A percentile compares a stretch with the other conserved stretches of the same genome.
Evolutionary conservation across 2,113 vertebrate species (phyloP).

Genomic region (Aptenodytes forsteri): DNA sequence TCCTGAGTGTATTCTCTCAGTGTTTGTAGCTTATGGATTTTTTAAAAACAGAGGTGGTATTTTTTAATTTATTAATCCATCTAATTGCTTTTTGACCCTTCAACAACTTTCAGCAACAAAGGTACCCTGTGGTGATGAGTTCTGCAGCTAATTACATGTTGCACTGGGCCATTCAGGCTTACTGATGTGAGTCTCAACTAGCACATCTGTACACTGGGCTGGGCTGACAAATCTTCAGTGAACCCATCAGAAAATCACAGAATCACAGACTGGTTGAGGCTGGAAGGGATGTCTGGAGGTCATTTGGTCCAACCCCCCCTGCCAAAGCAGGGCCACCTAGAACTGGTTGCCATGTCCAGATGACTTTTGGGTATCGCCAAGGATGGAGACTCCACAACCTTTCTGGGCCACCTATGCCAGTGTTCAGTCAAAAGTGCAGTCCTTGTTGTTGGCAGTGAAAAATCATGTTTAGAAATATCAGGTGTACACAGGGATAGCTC

Average conservation of each 20-base stretch:
- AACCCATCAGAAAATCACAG: background rate
- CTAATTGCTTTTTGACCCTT: background rate
- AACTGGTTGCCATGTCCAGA: background rate
- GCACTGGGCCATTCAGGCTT: background rate
- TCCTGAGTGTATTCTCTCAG: background rate
- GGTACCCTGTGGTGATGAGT: background rate
- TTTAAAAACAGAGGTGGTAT: background rate
- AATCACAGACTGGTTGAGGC: background rate
- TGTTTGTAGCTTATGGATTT: background rate
- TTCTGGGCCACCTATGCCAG: background rate
- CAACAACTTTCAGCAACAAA: background rate
- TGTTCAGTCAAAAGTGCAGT: background rate
- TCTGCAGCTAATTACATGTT: background rate
- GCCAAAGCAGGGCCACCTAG: background rate
- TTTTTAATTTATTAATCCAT: background rate
- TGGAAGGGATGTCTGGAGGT: background rate
- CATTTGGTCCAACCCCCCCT: background rate
- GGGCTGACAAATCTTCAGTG: background rate
- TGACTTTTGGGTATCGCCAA: background rate
- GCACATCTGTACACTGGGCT: background rate
- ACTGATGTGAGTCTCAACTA: background rate
- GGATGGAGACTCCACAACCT: background rate
- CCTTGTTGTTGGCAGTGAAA: background rate
- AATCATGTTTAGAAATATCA: background rate
- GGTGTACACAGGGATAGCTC: background rate